These are phyloP conservation scores for Chrysolina oricalcia DNA, from an alignment of 2,888 invertebrate genomes.

Conservation along the genomic window DNA sequence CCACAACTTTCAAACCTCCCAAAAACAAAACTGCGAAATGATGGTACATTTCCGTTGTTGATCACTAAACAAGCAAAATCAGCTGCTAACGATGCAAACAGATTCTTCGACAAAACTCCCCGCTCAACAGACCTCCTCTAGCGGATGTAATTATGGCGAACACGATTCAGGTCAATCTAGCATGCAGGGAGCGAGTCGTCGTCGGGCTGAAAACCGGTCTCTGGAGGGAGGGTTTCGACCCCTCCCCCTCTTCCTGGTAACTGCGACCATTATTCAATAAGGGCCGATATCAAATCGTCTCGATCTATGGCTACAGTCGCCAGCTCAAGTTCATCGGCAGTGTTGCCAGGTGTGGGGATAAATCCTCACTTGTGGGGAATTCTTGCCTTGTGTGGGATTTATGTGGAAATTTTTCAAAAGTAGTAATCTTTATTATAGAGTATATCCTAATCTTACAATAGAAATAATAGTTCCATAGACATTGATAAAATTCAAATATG, in stretches of 20 bases:
- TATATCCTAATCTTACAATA: no score
- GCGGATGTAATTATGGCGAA: constrained; percentile 51
- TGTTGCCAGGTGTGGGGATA: no score
- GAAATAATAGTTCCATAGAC: no score
- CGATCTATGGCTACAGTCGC: constrained; percentile 14
- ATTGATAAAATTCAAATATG: no score
- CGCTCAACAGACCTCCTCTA: constrained; percentile 38
- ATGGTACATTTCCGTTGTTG: background rate
- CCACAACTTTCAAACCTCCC: background rate
- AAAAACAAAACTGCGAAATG: no score
- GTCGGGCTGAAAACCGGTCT: constrained; percentile 4
- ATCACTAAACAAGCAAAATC: background rate
- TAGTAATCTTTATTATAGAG: no score
- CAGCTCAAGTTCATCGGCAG: constrained; percentile 18
- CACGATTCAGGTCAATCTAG: constrained; percentile 48
- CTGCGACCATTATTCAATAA: background rate
- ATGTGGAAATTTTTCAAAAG: no score
- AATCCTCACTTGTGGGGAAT: no score
- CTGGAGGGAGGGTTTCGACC: constrained; percentile 1
- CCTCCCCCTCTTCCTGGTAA: background rate
- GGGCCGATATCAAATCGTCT: constrained; percentile 21
- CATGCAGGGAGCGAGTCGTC: constrained; percentile 24
- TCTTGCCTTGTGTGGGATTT: no score
- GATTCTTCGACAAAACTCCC: background rate
- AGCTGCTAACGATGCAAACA: background rate